These are phyloP conservation scores for Perizoma affinitatum DNA, from an alignment of 2,888 invertebrate genomes.

Conservation along the genomic window DNA sequence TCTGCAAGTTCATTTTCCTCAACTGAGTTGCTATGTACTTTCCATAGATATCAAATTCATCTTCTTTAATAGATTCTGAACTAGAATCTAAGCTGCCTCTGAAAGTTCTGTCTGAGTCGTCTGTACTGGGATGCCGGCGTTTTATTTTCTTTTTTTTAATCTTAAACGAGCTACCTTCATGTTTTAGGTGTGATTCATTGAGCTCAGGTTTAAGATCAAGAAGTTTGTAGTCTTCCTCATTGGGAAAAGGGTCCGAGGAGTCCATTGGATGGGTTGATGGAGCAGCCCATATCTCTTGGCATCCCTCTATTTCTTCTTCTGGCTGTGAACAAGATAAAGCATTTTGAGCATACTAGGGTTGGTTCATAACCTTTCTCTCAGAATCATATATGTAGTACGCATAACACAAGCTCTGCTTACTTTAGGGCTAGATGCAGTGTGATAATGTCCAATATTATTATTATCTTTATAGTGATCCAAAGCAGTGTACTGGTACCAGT, in stretches of 20 bases:
- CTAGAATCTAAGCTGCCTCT: slow-evolving; percentile 49
- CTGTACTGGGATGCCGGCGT: slow-evolving; percentile 51
- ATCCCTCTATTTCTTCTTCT: slow-evolving; percentile 42
- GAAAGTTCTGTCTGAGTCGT: slow-evolving; percentile 52
- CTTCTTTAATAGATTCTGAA: slow-evolving; percentile 54
- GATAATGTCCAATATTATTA: too few species aligned
- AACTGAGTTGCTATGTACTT: slow-evolving; percentile 74
- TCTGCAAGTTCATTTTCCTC: slow-evolving; percentile 68
- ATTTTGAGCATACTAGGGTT: too few species aligned
- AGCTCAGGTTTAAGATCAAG: slow-evolving; percentile 55
- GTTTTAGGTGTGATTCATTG: slow-evolving; percentile 37
- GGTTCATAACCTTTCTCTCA: too few species aligned
- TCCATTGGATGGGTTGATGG: slow-evolving; percentile 40
- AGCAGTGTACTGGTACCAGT: too few species aligned
- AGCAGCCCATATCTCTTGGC: slow-evolving; percentile 45
- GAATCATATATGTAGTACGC: too few species aligned
- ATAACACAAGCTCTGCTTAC: too few species aligned
- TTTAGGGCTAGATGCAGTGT: too few species aligned
- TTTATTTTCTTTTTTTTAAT: slow-evolving; percentile 61
- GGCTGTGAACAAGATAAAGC: slow-evolving; percentile 31
- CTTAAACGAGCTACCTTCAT: slow-evolving; percentile 39
- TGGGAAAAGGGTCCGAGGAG: slow-evolving; percentile 48
- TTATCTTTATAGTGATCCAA: too few species aligned
- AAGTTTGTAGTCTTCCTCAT: slow-evolving; percentile 51
- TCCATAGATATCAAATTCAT: slow-evolving; percentile 78